A percentile compares a stretch with the other conserved stretches of the same genome.
These are phyloP conservation scores for Thryonomys swinderianus DNA, from an alignment of 2,113 vertebrate species.

Conservation along the genomic window DNA sequence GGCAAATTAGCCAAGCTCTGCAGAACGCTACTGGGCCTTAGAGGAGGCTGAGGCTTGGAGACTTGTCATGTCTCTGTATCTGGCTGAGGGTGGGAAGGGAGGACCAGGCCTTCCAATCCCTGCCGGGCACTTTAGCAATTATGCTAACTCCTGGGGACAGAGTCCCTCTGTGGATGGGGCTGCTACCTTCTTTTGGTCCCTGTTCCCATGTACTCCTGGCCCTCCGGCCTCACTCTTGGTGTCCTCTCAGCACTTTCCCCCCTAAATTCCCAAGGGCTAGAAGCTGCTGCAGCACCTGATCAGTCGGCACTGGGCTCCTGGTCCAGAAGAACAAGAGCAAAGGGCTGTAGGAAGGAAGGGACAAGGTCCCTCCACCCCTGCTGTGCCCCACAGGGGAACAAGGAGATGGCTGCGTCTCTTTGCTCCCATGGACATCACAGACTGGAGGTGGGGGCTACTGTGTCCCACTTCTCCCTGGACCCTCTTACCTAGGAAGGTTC, in stretches of 20 bases:
- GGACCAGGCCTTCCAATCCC: not conserved
- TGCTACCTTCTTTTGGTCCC: not conserved
- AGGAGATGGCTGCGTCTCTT: too few species aligned
- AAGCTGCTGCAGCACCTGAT: not conserved
- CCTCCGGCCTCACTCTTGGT: too few species aligned
- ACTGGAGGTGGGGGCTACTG: too few species aligned
- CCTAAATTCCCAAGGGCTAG: not conserved
- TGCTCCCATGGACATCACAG: not conserved
- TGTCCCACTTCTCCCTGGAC: not conserved
- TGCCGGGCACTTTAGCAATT: not conserved
- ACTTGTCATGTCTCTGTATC: not conserved
- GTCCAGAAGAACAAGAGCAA: not conserved
- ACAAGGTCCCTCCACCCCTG: not conserved
- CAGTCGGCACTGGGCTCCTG: not conserved
- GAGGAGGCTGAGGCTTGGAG: not conserved
- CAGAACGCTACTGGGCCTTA: not conserved
- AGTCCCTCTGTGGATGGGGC: not conserved
- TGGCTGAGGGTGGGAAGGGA: too few species aligned
- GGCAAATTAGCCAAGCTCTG: too few species aligned
- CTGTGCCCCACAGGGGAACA: not conserved
- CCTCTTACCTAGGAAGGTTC: constrained; percentile 95
- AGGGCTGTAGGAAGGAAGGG: not conserved
- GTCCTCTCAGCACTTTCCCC: not conserved
- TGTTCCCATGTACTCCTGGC: not conserved
- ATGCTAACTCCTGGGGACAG: not conserved